phyloP scores from a whole-genome alignment of 92 coral and sea anemone genomes.

The Umimayanthus kanabou region DNA sequence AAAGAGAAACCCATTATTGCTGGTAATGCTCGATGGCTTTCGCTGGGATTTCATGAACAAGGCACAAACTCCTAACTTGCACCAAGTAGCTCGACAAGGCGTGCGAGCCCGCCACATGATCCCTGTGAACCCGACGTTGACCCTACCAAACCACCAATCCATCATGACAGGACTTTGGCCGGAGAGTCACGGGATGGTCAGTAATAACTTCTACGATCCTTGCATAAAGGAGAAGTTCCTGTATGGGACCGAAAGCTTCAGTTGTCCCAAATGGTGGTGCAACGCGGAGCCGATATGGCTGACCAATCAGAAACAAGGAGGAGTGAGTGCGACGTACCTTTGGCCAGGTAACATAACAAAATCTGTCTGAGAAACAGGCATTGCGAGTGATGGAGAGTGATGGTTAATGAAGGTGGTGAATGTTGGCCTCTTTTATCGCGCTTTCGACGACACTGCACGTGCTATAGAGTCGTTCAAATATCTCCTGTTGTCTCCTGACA shows the following conservation, averaged over 20 bases:
- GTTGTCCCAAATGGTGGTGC: constrained; percentile 48
- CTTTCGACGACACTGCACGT: not conserved
- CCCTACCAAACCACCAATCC: constrained; percentile 53
- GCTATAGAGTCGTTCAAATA: constrained; percentile 26
- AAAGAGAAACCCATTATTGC: not conserved
- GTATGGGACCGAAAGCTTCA: constrained; percentile 12
- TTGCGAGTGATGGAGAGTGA: no score
- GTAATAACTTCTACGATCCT: constrained; percentile 52
- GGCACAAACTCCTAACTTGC: constrained; percentile 37
- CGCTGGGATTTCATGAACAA: constrained; percentile 56
- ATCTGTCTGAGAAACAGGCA: not conserved
- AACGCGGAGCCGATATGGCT: constrained; percentile 52
- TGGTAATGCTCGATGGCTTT: constrained; percentile 48
- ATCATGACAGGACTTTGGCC: constrained; percentile 53
- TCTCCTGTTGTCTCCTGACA: constrained; percentile 28
- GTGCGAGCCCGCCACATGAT: constrained; percentile 36
- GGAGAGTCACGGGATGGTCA: constrained; percentile 48
- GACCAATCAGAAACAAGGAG: constrained; percentile 55
- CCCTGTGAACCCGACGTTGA: constrained; percentile 44
- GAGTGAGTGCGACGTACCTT: constrained; percentile 15
- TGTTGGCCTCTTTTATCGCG: constrained; percentile 17
- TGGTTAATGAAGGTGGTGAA: not conserved
- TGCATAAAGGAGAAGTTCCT: constrained; percentile 31
- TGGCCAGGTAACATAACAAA: constrained; percentile 18
- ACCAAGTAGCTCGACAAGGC: constrained; percentile 44